These are phyloP conservation scores for Ectobius pallidus DNA, from an alignment of 2,888 invertebrate species.

Conservation along the genomic window DNA sequence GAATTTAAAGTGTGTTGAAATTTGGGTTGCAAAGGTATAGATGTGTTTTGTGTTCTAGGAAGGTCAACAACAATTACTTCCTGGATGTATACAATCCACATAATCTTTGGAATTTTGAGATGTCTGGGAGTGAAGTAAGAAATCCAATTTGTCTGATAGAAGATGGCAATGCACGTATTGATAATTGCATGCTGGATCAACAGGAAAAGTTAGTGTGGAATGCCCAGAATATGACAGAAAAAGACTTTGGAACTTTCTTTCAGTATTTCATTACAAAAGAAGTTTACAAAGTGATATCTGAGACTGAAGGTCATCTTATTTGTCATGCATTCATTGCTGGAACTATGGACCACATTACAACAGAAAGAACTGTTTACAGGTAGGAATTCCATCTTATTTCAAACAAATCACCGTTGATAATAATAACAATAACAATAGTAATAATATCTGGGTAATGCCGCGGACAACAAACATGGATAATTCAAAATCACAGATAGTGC, in stretches of 20 bases:
- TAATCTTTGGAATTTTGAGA: background rate
- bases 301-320: conserved; percentile 29
- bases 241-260: background rate
- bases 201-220: background rate
- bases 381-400: too few species aligned
- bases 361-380: background rate
- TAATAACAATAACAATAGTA: too few species aligned
- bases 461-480: too few species aligned
- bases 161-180: background rate
- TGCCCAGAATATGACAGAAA: background rate
- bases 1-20: too few species aligned
- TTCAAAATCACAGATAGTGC: too few species aligned
- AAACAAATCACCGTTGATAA: too few species aligned
- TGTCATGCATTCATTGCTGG: conserved; percentile 16
- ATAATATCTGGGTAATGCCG: too few species aligned
- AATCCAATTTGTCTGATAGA: conserved; percentile 29
- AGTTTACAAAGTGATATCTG: conserved; percentile 26
- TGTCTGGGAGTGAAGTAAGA: background rate
- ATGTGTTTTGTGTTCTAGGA: background rate
- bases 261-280: conserved; percentile 25
- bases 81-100: conserved; percentile 34
- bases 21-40: too few species aligned
- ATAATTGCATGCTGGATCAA: background rate
- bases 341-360: background rate
- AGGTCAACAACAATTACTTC: background rate